Percentiles rank a stretch among this genome's conserved stretches.
phyloP scores from a whole-genome alignment of 2,113 vertebrate species.

The Todiramphus chloris region DNA sequence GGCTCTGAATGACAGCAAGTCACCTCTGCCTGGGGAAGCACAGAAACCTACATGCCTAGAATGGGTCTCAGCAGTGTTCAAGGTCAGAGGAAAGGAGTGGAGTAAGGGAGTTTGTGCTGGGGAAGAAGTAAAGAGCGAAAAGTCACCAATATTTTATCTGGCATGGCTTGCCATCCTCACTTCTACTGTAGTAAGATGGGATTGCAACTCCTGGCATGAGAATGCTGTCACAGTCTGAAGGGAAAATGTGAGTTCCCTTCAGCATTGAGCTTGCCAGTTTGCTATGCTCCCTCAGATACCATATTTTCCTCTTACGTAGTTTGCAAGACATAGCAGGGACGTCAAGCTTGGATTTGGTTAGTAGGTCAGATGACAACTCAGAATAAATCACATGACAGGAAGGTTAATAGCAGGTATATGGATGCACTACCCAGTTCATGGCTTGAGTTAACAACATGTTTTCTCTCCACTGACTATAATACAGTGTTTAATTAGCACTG shows the following conservation, averaged over 20 bases:
- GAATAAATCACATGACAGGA: not conserved
- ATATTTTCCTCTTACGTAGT: accelerated
- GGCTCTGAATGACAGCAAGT: not conserved
- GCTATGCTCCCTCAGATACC: not conserved
- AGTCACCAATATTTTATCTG: accelerated
- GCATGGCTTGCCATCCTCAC: not conserved
- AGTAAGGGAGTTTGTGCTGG: not conserved
- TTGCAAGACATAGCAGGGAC: not conserved
- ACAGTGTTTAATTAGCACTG: not conserved
- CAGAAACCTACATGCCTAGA: not conserved
- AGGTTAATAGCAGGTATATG: not conserved
- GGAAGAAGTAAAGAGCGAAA: not conserved
- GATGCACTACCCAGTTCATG: not conserved
- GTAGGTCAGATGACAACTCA: not conserved
- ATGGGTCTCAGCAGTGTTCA: not conserved
- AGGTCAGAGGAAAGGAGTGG: not conserved
- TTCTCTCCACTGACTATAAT: not conserved
- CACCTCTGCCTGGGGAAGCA: not conserved
- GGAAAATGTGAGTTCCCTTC: accelerated
- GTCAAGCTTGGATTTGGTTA: not conserved
- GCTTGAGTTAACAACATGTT: not conserved
- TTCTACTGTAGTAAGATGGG: not conserved
- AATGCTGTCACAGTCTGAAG: not conserved
- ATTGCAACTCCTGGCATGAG: not conserved
- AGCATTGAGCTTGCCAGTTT: not conserved